Evolutionary conservation across 2,888 invertebrate genomes (phyloP), one percentile per base, ranked within the genome.

Genomic region (Caenorhabditis angaria): DNA sequence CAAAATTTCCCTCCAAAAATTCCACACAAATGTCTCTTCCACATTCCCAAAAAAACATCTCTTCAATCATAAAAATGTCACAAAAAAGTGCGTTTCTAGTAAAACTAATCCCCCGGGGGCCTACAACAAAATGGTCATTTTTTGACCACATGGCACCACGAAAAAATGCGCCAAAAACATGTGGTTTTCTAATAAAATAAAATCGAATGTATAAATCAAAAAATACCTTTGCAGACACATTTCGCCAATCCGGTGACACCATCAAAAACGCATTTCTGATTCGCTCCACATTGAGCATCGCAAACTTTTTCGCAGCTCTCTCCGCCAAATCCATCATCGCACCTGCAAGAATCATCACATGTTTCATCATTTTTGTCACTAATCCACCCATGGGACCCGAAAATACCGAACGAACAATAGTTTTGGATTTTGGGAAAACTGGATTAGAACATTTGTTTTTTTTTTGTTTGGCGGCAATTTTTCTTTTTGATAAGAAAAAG

Each of bases 191-290:
- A 3, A 41, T 18, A 3, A 22, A 22, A 8, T 22, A 41, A 50
- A 24, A 1, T 54, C 2, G 25, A 12, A 24, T 27, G 54, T 5
- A 51, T 22, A 29, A 57, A 29, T 20, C 35, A 48, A 47, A 47
- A 50, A 59, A 41, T 27, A 72, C 72, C 72, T 61, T 72, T 58
- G 27, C 72, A 72, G 3, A 71, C 71, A 61, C 72, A 72, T 10
- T 8, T 28, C 28, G 58, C 8, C 28, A 47, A 25, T 41, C 41
- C 28, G 6, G 10, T 20, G 12, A 35, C 54, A 47, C 32, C 41
- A 50, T 65, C 48, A 25, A 68, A 68, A 0, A 67, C 65, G 29
- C 72, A 72, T 27, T 72, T 72, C 20, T 61, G 1, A 12, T 48
- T 56, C 0, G 25, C 1, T 5, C 20, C 53, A n/a, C 68, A 68